Conservation (phyloP, 2,888 invertebrate genomes). For the Caenorhabditis drosophilae region DNA sequence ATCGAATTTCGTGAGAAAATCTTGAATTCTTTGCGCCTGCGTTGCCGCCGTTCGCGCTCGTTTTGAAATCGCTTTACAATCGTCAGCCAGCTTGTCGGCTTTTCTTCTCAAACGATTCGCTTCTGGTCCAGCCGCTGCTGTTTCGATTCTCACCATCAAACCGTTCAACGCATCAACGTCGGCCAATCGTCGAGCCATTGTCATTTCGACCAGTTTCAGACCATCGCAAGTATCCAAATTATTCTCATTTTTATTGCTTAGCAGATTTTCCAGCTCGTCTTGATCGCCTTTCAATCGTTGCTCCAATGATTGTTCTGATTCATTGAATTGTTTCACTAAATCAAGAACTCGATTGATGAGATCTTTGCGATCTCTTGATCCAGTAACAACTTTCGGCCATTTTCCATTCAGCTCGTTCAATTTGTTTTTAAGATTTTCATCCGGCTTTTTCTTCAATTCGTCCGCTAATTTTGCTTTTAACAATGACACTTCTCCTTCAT, state of each 20-base stretch:
- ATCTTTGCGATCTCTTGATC: constrained; percentile 78
- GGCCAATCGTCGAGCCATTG: constrained; percentile 42
- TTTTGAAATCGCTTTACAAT: constrained; percentile 49
- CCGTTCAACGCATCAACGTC: constrained; percentile 47
- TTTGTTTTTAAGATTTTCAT: constrained; percentile 77
- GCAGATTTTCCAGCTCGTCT: constrained; percentile 35
- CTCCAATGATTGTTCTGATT: constrained; percentile 39
- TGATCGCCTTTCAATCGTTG: constrained; percentile 41
- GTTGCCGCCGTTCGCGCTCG: constrained; percentile 46
- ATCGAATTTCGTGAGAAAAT: constrained; percentile 27
- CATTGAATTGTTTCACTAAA: constrained; percentile 46
- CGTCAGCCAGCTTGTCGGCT: constrained; percentile 52
- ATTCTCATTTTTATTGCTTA: constrained; percentile 7
- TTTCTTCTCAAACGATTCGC: constrained; percentile 54
- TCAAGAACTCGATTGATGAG: constrained; percentile 49
- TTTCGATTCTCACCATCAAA: constrained; percentile 43
- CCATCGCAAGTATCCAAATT: constrained; percentile 30
- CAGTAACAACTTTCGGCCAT: constrained; percentile 89
- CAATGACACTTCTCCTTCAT: constrained; percentile 86
- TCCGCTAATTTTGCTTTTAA: constrained; percentile 69
- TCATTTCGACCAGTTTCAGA: constrained; percentile 40
- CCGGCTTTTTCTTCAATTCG: constrained; percentile 70
- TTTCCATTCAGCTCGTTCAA: constrained; percentile 86
- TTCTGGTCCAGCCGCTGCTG: constrained; percentile 54
- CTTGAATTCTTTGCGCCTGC: constrained; percentile 42